A percentile compares a stretch with the other conserved stretches of the same genome.
Conservation (phyloP, 2,888 invertebrate genomes). For the Scaeva pyrastri region DNA sequence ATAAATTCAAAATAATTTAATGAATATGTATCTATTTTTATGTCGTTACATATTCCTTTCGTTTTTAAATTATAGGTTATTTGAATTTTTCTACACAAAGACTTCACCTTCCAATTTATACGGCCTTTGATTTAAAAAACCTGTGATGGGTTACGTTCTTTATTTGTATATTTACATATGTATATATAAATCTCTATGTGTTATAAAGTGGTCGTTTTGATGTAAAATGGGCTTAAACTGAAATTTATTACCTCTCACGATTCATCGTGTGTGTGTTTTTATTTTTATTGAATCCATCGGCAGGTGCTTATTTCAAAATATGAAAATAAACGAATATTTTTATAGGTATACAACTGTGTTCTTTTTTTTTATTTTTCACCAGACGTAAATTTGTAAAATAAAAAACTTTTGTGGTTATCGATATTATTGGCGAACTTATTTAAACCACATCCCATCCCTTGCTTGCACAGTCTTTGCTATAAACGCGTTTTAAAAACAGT, state of each 20-base stretch:
- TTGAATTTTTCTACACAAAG: too few relatives aligned
- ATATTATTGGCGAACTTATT: conserved; percentile 5
- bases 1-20: too few relatives aligned
- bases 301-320: conserved; percentile 19
- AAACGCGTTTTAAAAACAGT: not conserved
- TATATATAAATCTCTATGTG: not conserved
- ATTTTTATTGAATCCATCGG: not conserved
- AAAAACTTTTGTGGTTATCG: conserved; percentile 20
- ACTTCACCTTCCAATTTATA: not conserved
- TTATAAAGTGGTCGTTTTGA: conserved; percentile 5
- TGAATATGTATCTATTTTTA: too few relatives aligned
- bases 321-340: conserved; percentile 20
- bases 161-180: not conserved
- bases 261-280: conserved; percentile 31
- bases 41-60: too few relatives aligned
- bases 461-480: not conserved
- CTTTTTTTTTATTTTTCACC: not conserved
- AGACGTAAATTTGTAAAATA: not conserved
- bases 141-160: not conserved
- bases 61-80: too few relatives aligned
- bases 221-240: conserved; percentile 36
- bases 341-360: not conserved
- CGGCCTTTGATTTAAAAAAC: not conserved
- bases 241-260: conserved; percentile 64
- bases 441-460: not conserved